Base-by-base conservation (phyloP, 2,797 vertebrate genomes). In the Lagocephalus sceleratus region DNA sequence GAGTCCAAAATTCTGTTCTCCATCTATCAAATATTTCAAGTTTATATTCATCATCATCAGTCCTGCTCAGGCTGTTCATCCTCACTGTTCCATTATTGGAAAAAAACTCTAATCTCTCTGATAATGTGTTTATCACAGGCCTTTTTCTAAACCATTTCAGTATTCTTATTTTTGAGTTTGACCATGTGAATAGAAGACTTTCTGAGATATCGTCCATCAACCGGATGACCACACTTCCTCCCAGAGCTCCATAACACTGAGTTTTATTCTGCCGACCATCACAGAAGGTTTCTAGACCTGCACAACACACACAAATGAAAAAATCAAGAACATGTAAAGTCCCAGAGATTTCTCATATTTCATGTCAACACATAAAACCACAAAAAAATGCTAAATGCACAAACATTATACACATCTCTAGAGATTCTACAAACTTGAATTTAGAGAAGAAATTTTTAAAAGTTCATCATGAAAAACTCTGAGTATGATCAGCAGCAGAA, bases 401-500 rank as follows among this genome's bases (percentile, higher is more conserved):
- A n/a, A n/a, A n/a, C n/a, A n/a, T n/a, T n/a, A n/a, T n/a, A n/a
- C n/a, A n/a, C n/a, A n/a, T n/a, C n/a, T n/a, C n/a, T n/a, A n/a
- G n/a, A n/a, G n/a, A n/a, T n/a, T n/a, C n/a, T n/a, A n/a, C n/a
- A n/a, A n/a, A n/a, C n/a, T n/a, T n/a, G n/a, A n/a, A n/a, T n/a
- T n/a, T n/a, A n/a, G n/a, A n/a, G n/a, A n/a, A n/a, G n/a, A n/a
- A n/a, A n/a, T n/a, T n/a, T 35, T 35, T 35, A 35, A 35, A 35
- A 35, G 1, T 61, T 71, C 50, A 79, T 73, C 64, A 22, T 56
- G 44, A 60, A 5, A 39, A n/a, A 60, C 63, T 47, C 46, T 2
- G 1, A 73, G 35, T 42, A 79, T 26, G 51, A 59, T 23, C 54
- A 71, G 2, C 17, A 47, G 38, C 45, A 77, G 40, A 49, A 51